A percentile compares a stretch with the other conserved stretches of the same genome.
phyloP scores from a whole-genome alignment of 2,888 invertebrate species.

The Eupithecia abbreviata region DNA sequence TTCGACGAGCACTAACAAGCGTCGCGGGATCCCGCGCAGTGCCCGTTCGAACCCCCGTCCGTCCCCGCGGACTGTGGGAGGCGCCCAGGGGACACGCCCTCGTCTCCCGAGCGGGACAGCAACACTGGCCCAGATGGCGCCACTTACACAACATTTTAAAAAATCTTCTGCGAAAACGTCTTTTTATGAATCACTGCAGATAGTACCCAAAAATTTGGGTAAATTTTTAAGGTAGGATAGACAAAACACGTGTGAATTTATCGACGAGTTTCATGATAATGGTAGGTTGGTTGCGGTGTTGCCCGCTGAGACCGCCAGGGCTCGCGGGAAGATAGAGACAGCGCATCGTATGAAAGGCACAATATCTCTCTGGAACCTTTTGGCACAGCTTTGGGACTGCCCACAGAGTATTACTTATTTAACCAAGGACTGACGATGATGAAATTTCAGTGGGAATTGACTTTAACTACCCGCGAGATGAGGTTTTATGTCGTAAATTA shows the following conservation, averaged over 20 bases:
- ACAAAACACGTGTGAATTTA: constrained; percentile 51
- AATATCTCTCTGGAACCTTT: constrained; percentile 74
- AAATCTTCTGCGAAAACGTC: constrained; percentile 41
- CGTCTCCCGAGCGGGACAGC: constrained; percentile 81
- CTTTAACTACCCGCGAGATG: constrained; percentile 75
- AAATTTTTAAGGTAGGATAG: constrained; percentile 18
- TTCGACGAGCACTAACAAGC: constrained; percentile 84
- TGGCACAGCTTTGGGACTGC: constrained; percentile 70
- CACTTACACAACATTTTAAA: constrained; percentile 56
- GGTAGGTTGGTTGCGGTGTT: constrained; percentile 62
- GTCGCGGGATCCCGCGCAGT: constrained; percentile 82
- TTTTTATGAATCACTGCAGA: constrained; percentile 7
- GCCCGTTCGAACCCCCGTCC: constrained; percentile 81
- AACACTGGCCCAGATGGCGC: constrained; percentile 74
- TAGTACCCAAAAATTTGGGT: constrained; percentile 5
- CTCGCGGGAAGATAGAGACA: constrained; percentile 69
- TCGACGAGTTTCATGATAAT: constrained; percentile 62
- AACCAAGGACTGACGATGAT: constrained; percentile 82
- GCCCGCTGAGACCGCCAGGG: constrained; percentile 70
- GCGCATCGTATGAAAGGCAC: constrained; percentile 69
- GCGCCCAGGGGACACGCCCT: constrained; percentile 84
- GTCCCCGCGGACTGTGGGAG: constrained; percentile 82
- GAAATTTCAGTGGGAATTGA: constrained; percentile 83
- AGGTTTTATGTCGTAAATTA: constrained; percentile 77
- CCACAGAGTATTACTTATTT: constrained; percentile 79